Evolutionary conservation across 1,140 invertebrate genomes (phyloP).

Genomic region (Lasaia peninsularis): DNA sequence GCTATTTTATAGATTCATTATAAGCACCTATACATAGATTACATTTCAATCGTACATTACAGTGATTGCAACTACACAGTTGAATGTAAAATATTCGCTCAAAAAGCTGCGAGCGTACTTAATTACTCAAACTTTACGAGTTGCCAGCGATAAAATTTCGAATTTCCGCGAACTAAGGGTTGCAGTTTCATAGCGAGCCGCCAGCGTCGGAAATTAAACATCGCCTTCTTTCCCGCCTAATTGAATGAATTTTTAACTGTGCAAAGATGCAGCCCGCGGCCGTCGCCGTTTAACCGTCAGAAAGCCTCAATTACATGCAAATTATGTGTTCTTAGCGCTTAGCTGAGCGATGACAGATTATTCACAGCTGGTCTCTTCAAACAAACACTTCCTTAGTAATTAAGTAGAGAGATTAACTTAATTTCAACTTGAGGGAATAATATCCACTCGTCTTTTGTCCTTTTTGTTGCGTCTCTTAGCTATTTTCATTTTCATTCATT

Average conservation of each 20-base stretch:
- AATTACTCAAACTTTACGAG: slow-evolving; percentile 20
- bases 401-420: slow-evolving; percentile 39
- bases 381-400: slow-evolving; percentile 40
- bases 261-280: slow-evolving; percentile 57
- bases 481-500: slow-evolving; percentile 20
- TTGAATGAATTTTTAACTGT: slow-evolving; percentile 69
- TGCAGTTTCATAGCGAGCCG: slow-evolving; percentile 42
- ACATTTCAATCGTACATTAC: not conserved
- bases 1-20: not conserved
- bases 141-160: slow-evolving; percentile 28
- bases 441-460: slow-evolving; percentile 1
- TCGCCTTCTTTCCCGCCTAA: slow-evolving; percentile 55
- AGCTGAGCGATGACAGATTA: slow-evolving; percentile 32
- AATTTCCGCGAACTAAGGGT: slow-evolving; percentile 44
- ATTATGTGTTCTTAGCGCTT: slow-evolving; percentile 47
- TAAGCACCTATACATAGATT: too few species aligned
- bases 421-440: slow-evolving; percentile 8
- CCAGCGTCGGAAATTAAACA: slow-evolving; percentile 51
- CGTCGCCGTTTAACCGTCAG: slow-evolving; percentile 36
- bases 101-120: slow-evolving; percentile 13
- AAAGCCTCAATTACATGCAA: slow-evolving; percentile 72
- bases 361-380: slow-evolving; percentile 48
- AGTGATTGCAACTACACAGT: not conserved
- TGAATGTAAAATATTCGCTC: not conserved
- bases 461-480: slow-evolving; percentile 3